A percentile compares a stretch with the other conserved stretches of the same genome.
Evolutionary conservation across 2,797 vertebrate species (phyloP).

Genomic region (Sebastes hopkinsi): DNA sequence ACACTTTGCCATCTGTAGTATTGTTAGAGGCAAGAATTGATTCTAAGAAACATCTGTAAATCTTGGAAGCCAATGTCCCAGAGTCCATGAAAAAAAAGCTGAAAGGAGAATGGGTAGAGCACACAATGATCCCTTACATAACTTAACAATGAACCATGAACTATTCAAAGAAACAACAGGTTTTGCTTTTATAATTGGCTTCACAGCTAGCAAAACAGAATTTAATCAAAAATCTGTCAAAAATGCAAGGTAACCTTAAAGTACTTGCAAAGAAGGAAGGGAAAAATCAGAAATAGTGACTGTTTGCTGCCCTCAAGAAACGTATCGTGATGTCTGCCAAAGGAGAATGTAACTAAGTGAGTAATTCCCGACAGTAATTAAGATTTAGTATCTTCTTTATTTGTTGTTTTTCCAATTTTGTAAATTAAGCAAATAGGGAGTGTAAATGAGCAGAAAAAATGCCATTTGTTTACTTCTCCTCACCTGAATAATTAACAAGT

Average conservation of each 20-base stretch:
- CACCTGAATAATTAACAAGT: not conserved
- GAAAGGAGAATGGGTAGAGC: not conserved
- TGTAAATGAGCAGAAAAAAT: not conserved
- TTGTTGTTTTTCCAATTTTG: not conserved
- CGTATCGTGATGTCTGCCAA: not conserved
- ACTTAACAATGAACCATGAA: not conserved
- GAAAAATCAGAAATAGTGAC: not conserved
- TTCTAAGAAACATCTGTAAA: not conserved
- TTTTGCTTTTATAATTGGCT: not conserved
- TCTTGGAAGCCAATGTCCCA: not conserved
- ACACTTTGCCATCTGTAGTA: not conserved
- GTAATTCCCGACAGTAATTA: not conserved
- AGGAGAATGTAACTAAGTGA: not conserved
- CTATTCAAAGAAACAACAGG: not conserved
- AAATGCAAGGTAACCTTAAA: not conserved
- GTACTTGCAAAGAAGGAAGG: not conserved
- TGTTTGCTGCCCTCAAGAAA: not conserved
- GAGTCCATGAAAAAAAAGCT: not conserved
- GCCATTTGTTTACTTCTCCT: not conserved
- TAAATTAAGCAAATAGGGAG: not conserved
- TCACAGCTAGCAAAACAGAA: not conserved
- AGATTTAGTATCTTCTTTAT: not conserved
- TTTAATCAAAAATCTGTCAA: not conserved
- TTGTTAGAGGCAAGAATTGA: not conserved
- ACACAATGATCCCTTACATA: not conserved